A percentile compares a stretch with the other conserved stretches of the same genome.
phyloP scores from a whole-genome alignment of 2,113 vertebrate species.

The Chlamydotis undulata region DNA sequence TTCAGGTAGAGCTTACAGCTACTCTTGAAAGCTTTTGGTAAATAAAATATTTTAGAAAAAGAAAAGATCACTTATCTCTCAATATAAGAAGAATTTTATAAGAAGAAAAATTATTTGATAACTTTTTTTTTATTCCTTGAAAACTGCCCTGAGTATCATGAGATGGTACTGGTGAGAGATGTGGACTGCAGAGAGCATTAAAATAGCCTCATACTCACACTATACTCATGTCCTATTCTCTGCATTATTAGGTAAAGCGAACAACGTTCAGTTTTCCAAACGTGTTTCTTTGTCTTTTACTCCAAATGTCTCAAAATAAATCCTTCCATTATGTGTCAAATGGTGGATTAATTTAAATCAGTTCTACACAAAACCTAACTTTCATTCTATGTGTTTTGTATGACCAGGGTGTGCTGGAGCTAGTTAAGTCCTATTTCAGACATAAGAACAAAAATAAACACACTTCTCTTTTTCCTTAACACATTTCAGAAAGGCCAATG shows the following conservation, averaged over 20 bases:
- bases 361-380: not conserved
- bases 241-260: not conserved
- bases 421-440: not conserved
- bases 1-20: not conserved
- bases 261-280: not conserved
- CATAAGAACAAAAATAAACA: not conserved
- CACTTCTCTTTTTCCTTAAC: not conserved
- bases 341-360: not conserved
- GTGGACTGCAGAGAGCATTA: not conserved
- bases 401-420: not conserved
- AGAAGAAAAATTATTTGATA: not conserved
- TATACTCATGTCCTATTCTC: not conserved
- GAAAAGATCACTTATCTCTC: not conserved
- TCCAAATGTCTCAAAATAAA: not conserved
- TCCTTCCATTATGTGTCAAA: not conserved
- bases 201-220: not conserved
- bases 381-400: not conserved
- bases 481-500: not conserved
- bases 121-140: not conserved
- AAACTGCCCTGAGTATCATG: not conserved
- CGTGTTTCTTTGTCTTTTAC: not conserved
- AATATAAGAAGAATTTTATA: not conserved
- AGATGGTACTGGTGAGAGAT: not conserved
- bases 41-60: not conserved
- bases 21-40: not conserved